Evolutionary conservation across 1,140 invertebrate genomes (phyloP), one percentile per base, ranked within the genome.

Genomic region (Penaeus vannamei): DNA sequence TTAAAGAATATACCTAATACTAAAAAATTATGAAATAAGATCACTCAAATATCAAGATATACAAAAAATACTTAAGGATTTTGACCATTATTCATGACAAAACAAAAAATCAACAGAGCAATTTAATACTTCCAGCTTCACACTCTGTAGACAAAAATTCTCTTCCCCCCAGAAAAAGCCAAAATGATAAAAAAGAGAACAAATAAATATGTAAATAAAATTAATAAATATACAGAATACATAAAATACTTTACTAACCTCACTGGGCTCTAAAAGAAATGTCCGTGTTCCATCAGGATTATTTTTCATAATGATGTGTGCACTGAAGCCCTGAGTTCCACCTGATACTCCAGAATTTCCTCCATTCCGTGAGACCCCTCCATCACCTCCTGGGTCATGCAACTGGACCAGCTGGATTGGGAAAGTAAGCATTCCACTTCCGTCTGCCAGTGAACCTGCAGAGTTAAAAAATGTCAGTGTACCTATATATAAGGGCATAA

Each of bases 381-480:
- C 69, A 7, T 89, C 87, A 10, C 87, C 87, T 60, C 87, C 87
- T 5, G 87, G 87, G 72, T 89, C 87, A 79, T 89, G 87, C 23
- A 89, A 60, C 76, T 89, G 87, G 1, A 89, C 87, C 10, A 89
- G 29, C 60, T 89, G 87, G 72, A 89, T 85, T 62, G 87, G 87
- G 23, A 89, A 29, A 64, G 80, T 84, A 23, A 89, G 36, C 81
- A 89, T 64, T 8, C 76, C 83, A 79, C 60, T 79, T n/a, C 69
- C 82, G 62, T 89, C 87, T 64, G 82, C 26, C 36, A 80, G 46
- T 26, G 62, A n/a, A 20, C 86, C 46, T 66, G 26, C 32, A 19
- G 36, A 36, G 60, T 5, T 53, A 0, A 1, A 53, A 53, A 53
- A 53, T 53, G 53, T 1, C 17, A 53, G 0, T 53, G 14, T 53